A percentile compares a stretch with the other conserved stretches of the same genome.
Evolutionary conservation across 1,140 invertebrate species (phyloP).

Genomic region (Pectinophora gossypiella): DNA sequence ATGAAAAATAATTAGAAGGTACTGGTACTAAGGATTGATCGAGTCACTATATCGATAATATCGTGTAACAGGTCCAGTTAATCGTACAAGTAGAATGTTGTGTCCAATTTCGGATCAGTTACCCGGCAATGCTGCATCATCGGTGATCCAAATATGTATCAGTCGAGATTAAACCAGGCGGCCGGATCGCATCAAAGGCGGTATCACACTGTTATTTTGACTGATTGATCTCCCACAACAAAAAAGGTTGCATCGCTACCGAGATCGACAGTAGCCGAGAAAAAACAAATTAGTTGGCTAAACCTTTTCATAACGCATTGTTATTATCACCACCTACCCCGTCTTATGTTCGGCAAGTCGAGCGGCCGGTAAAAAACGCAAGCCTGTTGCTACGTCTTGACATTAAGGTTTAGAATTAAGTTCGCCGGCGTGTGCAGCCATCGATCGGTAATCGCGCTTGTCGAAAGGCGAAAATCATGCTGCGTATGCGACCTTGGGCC

Average conservation of each 20-base stretch:
- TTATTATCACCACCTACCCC: conserved; percentile 69
- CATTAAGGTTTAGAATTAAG: conserved; percentile 42
- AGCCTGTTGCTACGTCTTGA: conserved; percentile 19
- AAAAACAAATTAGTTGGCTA: conserved; percentile 75
- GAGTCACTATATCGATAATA: too few relatives aligned
- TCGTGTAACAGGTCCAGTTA: conserved; percentile 25
- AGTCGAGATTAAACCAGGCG: conserved; percentile 70
- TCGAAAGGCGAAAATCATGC: conserved; percentile 68
- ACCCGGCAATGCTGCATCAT: conserved; percentile 67
- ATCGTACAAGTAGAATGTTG: conserved; percentile 41
- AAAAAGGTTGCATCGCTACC: conserved; percentile 72
- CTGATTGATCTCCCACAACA: conserved; percentile 71
- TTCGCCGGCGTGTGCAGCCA: neutral
- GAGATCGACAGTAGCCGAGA: conserved; percentile 73
- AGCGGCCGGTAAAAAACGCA: conserved; percentile 21
- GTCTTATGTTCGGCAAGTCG: conserved; percentile 31
- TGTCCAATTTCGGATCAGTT: conserved; percentile 63
- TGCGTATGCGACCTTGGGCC: conserved; percentile 59
- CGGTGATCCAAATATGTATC: conserved; percentile 71
- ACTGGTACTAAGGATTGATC: too few relatives aligned
- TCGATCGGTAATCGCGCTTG: conserved; percentile 29
- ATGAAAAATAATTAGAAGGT: too few relatives aligned
- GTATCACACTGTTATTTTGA: conserved; percentile 76
- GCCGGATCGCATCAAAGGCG: conserved; percentile 71
- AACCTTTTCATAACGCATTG: conserved; percentile 73